Evolutionary conservation across 2,888 invertebrate genomes (phyloP), one percentile per base, ranked within the genome.

Genomic region (Caradrina clavipalpis): DNA sequence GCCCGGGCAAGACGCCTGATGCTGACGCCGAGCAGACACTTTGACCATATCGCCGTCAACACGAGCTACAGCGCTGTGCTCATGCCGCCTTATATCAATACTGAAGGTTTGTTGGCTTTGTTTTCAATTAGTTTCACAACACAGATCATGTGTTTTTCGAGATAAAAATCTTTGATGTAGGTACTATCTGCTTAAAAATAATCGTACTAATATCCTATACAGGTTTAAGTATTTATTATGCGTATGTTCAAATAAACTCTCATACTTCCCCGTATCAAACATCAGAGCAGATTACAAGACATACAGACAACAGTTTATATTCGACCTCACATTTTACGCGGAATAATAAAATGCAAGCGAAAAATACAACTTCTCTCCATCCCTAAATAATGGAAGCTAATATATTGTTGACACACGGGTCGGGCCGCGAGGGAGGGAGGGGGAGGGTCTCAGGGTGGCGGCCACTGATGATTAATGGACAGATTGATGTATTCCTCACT

Each of bases 21-120:
- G 67, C 97, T 98, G 66, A 96, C 97, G 55, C 97, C 97, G 65
- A 98, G 98, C 96, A 96, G 98, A 66, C 98, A 98, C 89, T 99
- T 99, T 90, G 98, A 98, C 92, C 98, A 98, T 88, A 97, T 98
- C 84, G 97, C 98, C 31, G 98, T 98, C 73, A 98, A 98, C 92
- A 97, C 97, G 79, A 98, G 97, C 90, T 97, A 98, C 86, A 99
- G 98, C 90, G 98, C 99, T 62, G 98, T 99, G 81, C 97, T 99
- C 79, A 97, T 99, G 92, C 99, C 99, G 35, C 97, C 97, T 0
- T 97, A 97, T 85, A 97, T 98, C 66, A 97, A 97, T 85, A 98
- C 98, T 87, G 96, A 96, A 86, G 97, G 97, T 97, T 89, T 84
- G 92, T 73, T 60, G 19, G 47, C 17, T 60, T 42, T 53, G 19